A percentile compares a stretch with the other conserved stretches of the same genome.
Conservation (phyloP, 2,797 vertebrate genomes). For the Onychomys arenicola region DNA sequence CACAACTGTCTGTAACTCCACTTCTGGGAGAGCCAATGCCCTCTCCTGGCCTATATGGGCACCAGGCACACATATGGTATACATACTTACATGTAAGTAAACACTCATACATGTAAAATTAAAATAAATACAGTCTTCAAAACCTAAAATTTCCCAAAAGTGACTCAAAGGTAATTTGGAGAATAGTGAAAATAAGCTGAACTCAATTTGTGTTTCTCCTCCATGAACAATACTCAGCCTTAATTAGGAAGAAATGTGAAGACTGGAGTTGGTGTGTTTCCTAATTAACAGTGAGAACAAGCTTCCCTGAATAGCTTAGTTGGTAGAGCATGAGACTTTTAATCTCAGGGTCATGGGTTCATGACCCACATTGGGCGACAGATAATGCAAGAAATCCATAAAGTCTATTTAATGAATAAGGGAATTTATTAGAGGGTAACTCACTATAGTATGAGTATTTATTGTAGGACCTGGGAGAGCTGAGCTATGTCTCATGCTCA, state of each 20-base stretch:
- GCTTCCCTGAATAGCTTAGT: not conserved
- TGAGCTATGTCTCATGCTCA: no score
- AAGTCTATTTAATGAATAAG: no score
- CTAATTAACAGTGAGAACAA: not conserved
- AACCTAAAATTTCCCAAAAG: not conserved
- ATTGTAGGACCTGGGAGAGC: no score
- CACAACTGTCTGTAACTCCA: not conserved
- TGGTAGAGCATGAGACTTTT: no score
- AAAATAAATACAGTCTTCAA: not conserved
- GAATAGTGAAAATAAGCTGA: conserved; percentile 23
- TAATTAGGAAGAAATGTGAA: not conserved
- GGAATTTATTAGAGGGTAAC: no score
- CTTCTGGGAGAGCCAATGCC: not conserved
- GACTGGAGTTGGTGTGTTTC: not conserved
- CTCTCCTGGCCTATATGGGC: not conserved
- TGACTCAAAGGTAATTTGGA: not conserved
- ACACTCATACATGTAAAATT: not conserved
- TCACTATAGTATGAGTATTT: no score
- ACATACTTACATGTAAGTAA: not conserved
- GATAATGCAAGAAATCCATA: no score
- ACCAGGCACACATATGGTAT: not conserved
- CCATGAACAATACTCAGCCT: not conserved
- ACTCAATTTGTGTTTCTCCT: not conserved
- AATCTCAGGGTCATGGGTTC: no score
- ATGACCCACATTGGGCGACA: no score